Conservation (phyloP, 2,113 vertebrate species). For the Scopus umbretta region DNA sequence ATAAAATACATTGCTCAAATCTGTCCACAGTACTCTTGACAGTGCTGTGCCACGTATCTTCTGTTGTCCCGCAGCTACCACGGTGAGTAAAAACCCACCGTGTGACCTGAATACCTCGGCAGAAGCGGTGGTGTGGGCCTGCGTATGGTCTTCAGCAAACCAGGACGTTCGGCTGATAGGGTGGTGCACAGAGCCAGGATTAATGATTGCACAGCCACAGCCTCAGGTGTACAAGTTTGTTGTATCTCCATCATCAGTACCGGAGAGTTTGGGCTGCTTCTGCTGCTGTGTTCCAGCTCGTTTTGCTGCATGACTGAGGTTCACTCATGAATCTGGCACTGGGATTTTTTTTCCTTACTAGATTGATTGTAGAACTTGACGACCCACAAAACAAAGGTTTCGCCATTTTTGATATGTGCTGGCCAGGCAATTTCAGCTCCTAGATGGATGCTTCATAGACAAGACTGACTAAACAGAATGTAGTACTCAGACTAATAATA, state of each 20-base stretch:
- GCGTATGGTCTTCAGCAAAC: neutral
- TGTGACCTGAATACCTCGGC: neutral
- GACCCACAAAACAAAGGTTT: neutral
- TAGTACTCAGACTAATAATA: neutral
- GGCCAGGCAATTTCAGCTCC: neutral
- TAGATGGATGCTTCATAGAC: neutral
- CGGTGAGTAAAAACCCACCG: neutral
- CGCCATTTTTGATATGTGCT: neutral
- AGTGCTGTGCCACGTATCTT: neutral
- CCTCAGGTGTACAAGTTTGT: neutral
- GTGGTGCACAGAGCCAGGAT: neutral
- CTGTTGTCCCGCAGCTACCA: neutral
- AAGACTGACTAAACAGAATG: neutral
- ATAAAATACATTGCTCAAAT: neutral
- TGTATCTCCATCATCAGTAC: neutral
- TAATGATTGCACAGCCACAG: neutral
- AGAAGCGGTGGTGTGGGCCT: neutral
- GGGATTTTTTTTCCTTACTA: neutral
- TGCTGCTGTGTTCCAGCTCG: neutral
- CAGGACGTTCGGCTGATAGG: neutral
- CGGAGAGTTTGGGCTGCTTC: neutral
- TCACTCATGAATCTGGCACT: neutral
- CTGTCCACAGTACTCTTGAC: neutral
- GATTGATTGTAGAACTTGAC: neutral
- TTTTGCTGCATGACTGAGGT: neutral